Evolutionary conservation across 92 coral and sea anemone species (phyloP).

Genomic region (Blastomussa wellsi): DNA sequence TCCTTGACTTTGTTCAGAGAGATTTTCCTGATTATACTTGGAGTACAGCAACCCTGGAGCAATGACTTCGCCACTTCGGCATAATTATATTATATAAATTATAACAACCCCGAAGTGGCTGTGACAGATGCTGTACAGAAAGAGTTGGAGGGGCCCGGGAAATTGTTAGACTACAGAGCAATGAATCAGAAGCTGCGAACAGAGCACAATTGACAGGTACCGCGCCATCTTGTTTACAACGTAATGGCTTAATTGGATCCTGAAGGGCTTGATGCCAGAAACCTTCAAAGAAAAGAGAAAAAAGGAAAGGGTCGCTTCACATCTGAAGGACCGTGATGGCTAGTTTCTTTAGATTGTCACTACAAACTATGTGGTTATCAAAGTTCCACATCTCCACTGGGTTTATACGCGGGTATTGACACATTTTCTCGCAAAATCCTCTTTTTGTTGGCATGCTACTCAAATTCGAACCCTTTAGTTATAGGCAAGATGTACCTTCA

Average conservation of each 20-base stretch:
- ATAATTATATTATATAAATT: constrained; percentile 64
- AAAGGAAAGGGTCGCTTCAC: constrained; percentile 42
- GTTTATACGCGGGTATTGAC: no score
- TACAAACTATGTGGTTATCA: constrained; percentile 66
- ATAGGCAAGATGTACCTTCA: no score
- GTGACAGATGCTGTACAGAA: constrained; percentile 59
- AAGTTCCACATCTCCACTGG: constrained; percentile 33
- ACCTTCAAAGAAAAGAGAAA: no score
- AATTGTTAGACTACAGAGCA: constrained; percentile 57
- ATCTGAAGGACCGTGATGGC: constrained; percentile 64
- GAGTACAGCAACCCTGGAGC: constrained; percentile 57
- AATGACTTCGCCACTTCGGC: constrained; percentile 60
- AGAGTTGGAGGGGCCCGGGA: constrained; percentile 62
- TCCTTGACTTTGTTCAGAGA: constrained; percentile 10
- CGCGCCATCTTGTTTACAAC: constrained; percentile 53
- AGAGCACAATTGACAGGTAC: constrained; percentile 46
- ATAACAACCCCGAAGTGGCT: constrained; percentile 42
- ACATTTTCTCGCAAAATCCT: no score
- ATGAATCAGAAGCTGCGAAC: constrained; percentile 62
- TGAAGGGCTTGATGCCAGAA: no score
- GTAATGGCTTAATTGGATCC: no score
- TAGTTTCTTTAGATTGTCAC: constrained; percentile 60
- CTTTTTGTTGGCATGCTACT: no score
- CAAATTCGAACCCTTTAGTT: no score
- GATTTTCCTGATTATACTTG: constrained; percentile 52